Evolutionary conservation across 2,113 vertebrate species (phyloP).

Genomic region (Jacana jacana): DNA sequence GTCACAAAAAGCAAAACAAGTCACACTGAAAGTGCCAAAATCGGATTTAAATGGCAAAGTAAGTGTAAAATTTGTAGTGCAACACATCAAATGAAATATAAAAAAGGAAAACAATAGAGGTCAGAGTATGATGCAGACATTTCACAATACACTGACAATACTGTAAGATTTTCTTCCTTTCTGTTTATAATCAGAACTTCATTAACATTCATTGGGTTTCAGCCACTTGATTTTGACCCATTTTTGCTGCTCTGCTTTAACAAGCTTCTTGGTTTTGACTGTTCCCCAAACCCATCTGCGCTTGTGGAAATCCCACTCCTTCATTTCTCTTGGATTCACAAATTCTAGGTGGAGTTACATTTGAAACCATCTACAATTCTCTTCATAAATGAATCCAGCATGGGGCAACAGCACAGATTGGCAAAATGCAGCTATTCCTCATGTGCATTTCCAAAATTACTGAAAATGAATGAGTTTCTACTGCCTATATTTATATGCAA

Average conservation of each 20-base stretch:
- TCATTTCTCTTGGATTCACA: background rate
- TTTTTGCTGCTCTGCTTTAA: background rate
- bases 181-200: background rate
- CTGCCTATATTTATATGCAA: background rate
- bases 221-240: background rate
- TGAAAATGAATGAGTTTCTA: slow-evolving; percentile 20
- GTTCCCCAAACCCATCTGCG: background rate
- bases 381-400: background rate
- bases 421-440: background rate
- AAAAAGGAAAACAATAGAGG: background rate
- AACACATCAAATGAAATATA: background rate
- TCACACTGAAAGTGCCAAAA: background rate
- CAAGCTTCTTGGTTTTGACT: background rate
- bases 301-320: background rate
- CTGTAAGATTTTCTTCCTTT: background rate
- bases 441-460: slow-evolving; percentile 14
- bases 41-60: background rate
- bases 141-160: background rate
- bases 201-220: background rate
- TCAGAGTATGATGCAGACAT: background rate
- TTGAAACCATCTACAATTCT: background rate
- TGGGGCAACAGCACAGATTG: background rate
- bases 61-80: background rate
- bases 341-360: background rate
- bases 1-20: background rate